Evolutionary conservation across 2,888 invertebrate genomes (phyloP).

Genomic region (Phasia obesa): DNA sequence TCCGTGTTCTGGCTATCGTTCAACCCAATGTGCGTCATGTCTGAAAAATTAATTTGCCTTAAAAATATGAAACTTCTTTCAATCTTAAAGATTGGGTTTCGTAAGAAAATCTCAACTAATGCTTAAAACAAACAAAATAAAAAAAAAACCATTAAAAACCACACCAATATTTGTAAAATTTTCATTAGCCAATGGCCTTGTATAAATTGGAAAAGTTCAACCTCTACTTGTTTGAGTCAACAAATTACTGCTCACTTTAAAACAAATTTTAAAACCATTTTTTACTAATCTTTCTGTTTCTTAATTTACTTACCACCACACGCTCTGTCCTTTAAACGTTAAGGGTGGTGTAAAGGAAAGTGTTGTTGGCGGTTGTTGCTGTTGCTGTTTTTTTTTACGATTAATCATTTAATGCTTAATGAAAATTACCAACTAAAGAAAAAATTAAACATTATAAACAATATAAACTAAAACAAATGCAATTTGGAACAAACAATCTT

Average conservation of each 20-base stretch:
- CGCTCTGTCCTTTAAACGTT: not conserved
- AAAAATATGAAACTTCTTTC: no score
- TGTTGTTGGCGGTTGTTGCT: not conserved
- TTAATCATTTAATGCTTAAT: slow-evolving; percentile 49
- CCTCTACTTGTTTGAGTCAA: not conserved
- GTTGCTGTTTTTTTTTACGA: slow-evolving; percentile 10
- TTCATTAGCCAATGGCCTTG: slow-evolving; percentile 17
- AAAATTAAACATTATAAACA: slow-evolving; percentile 44
- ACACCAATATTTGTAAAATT: not conserved
- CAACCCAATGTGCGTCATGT: no score
- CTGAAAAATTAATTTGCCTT: no score
- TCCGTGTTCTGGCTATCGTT: no score
- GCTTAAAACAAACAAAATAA: not conserved
- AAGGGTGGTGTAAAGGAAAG: not conserved
- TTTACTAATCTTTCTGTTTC: not conserved
- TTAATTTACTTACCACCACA: not conserved
- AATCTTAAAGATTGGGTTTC: no score
- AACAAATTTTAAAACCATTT: slow-evolving; percentile 9
- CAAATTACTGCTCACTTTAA: slow-evolving; percentile 27
- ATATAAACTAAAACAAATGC: slow-evolving; percentile 37
- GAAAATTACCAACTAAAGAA: slow-evolving; percentile 15
- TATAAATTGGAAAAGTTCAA: slow-evolving; percentile 16
- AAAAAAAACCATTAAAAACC: slow-evolving; percentile 6
- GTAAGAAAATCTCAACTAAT: no score
- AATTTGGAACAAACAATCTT: slow-evolving; percentile 31